These are phyloP conservation scores for Ridgeia piscesae DNA, from an alignment of 1,140 invertebrate species.

Conservation along the genomic window DNA sequence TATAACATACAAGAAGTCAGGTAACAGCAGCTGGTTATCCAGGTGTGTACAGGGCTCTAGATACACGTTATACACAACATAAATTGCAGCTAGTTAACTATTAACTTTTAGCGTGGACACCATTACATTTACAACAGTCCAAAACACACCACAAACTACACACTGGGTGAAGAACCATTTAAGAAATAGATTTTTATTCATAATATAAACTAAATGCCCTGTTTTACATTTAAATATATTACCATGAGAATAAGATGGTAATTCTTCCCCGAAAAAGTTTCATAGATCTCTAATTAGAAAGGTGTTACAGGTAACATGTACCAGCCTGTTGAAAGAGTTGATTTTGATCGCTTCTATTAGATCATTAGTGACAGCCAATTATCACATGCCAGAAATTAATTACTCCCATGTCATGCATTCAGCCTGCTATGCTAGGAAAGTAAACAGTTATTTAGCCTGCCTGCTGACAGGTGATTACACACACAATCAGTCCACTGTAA, in stretches of 20 bases:
- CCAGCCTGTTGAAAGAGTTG: neutral
- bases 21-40: neutral
- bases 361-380: slow-evolving; percentile 1
- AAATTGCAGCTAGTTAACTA: neutral
- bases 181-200: too few species aligned
- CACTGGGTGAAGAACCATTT: too few species aligned
- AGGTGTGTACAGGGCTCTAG: too few species aligned
- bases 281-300: too few species aligned
- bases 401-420: neutral
- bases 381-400: neutral
- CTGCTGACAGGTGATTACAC: neutral
- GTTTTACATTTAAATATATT: too few species aligned
- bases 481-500: neutral
- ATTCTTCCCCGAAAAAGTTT: too few species aligned
- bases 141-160: neutral
- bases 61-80: neutral
- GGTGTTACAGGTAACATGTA: neutral
- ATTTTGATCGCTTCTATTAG: neutral
- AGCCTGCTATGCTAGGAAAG: neutral
- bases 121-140: neutral
- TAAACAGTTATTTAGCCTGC: neutral
- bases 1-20: neutral
- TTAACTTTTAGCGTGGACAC: neutral
- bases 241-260: too few species aligned
- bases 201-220: too few species aligned